Base-by-base conservation (phyloP, 1,140 invertebrate genomes). In the Heliconius nattereri region DNA sequence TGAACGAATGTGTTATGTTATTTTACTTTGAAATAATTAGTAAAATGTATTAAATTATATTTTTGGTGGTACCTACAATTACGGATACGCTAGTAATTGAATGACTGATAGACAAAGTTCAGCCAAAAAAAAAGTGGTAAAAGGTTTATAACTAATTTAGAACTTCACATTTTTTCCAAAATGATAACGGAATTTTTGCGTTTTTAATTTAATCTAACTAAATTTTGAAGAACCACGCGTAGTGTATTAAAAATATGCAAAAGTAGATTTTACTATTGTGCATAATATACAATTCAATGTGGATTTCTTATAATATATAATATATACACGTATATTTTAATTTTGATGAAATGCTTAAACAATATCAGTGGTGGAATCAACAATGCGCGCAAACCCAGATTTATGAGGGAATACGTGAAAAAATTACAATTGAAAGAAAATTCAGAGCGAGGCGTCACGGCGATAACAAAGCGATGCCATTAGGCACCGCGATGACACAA, bases 401-500 rank as follows among this genome's bases (percentile, higher is more conserved):
- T 75, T 76, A 70, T 52, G 78, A 79, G 70, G 70, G 78, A 76
- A 71, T 52, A 74, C 78, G 78, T 80, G 78, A 75, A 76, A 72
- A 71, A 72, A 54, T 57, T 76, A 76, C 78, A 80, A 80, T 80
- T 80, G 74, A 76, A 60, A 72, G 74, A 80, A 16, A 76, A 76
- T 80, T 80, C 78, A 79, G 74, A 72, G 74, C 78, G 73, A 49
- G 52, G 57, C 78, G 78, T 75, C 78, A 71, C 71, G 52, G 54
- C n/a, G 78, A 79, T 75, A 79, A 79, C 78, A 79, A 79, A 79
- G 78, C 60, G 73, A 52, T 54, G 45, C 78, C 78, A 79, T 79
- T 79, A 79, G 78, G 70, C 76, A 60, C 75, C 40, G 57, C 75
- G 23, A 52, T 76, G 75, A 76, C 75, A 71, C 75, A 76, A 76